A percentile compares a stretch with the other conserved stretches of the same genome.
Conservation (phyloP, 2,888 invertebrate genomes). For the Cylloceria caligata region DNA sequence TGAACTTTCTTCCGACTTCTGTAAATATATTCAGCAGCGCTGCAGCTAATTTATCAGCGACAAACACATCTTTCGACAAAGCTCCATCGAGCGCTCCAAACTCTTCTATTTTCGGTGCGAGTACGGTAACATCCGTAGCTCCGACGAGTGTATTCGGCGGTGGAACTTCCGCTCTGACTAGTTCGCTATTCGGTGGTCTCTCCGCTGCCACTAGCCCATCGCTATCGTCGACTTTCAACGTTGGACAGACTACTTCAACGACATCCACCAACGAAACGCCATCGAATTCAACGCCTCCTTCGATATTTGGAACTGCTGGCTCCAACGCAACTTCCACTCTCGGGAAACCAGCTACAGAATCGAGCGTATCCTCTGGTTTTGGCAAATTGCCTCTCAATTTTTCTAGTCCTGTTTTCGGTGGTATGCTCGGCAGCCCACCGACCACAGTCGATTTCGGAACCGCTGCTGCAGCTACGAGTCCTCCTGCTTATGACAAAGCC, state of each 20-base stretch:
- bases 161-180: conserved; percentile 20
- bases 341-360: conserved; percentile 44
- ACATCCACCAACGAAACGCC: conserved; percentile 38
- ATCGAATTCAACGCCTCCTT: conserved; percentile 15
- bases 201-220: conserved; percentile 37
- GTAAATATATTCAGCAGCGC: conserved; percentile 67
- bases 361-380: conserved; percentile 35
- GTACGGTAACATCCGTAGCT: conserved; percentile 13
- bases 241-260: conserved; percentile 29
- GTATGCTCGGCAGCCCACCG: conserved; percentile 46
- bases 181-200: conserved; percentile 40
- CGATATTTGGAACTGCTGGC: conserved; percentile 46
- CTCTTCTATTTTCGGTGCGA: conserved; percentile 62
- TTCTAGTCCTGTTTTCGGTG: conserved; percentile 48
- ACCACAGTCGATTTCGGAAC: conserved; percentile 62
- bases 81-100: conserved; percentile 34
- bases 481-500: conserved; percentile 60
- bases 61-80: conserved; percentile 51
- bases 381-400: conserved; percentile 59
- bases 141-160: conserved; percentile 54
- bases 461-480: conserved; percentile 43
- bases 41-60: conserved; percentile 68
- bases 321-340: conserved; percentile 11
- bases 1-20: conserved; percentile 15
- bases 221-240: conserved; percentile 43